These are phyloP conservation scores for Physella acuta DNA, from an alignment of 1,140 invertebrate species.

Conservation along the genomic window DNA sequence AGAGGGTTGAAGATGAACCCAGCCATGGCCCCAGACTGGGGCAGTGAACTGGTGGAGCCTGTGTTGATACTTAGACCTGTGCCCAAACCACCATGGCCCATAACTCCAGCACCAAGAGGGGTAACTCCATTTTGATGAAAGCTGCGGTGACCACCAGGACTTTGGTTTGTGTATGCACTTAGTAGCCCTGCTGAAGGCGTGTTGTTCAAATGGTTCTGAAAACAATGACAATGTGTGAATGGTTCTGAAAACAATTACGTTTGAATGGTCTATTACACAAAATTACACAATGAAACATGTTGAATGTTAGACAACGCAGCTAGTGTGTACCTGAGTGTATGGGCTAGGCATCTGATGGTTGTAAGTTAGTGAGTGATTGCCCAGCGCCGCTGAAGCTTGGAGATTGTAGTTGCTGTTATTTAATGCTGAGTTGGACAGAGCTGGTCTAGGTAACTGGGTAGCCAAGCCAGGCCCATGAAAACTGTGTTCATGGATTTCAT, in stretches of 20 bases:
- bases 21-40: background rate
- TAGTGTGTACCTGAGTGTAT: slow-evolving; percentile 9
- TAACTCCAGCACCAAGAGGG: background rate
- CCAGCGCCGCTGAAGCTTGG: background rate
- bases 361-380: background rate
- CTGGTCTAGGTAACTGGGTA: background rate
- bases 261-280: too few relatives aligned
- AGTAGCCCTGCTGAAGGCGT: background rate
- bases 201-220: slow-evolving; percentile 13
- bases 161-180: background rate
- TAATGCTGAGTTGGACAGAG: slow-evolving; percentile 1
- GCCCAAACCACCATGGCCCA: background rate
- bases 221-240: too few relatives aligned
- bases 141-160: background rate
- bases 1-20: slow-evolving; percentile 13
- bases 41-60: background rate
- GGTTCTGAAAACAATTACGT: too few relatives aligned
- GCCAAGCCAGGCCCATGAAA: background rate
- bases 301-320: too few relatives aligned
- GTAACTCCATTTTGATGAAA: too few relatives aligned
- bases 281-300: too few relatives aligned
- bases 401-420: slow-evolving; percentile 23
- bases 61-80: slow-evolving; percentile 18
- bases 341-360: slow-evolving; percentile 16
- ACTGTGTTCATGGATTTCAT: slow-evolving; percentile 15